A percentile compares a stretch with the other conserved stretches of the same genome.
These are phyloP conservation scores for Schizopygopsis pylzovi DNA, from an alignment of 2,797 vertebrate species.

Conservation along the genomic window DNA sequence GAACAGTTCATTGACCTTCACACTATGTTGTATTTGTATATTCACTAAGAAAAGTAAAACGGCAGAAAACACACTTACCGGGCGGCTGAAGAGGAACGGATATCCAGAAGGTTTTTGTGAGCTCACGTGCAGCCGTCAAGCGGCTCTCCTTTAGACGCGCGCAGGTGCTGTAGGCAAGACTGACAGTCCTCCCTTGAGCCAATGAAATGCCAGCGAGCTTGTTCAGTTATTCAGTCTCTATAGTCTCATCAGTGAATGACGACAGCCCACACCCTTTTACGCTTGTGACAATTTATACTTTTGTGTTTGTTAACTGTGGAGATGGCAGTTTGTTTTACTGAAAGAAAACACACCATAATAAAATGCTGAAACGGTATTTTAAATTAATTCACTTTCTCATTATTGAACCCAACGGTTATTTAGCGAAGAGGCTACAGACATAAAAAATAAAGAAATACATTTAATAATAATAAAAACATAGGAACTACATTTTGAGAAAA, in stretches of 20 bases:
- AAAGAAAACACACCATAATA: background rate
- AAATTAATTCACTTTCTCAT: background rate
- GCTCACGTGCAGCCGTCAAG: slow-evolving; percentile 17
- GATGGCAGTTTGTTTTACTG: no score
- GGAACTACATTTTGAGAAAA: background rate
- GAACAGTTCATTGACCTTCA: background rate
- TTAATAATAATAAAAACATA: background rate
- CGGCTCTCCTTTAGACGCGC: slow-evolving; percentile 6
- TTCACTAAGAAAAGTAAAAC: background rate
- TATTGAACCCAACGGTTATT: background rate
- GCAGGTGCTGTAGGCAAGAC: slow-evolving; percentile 48
- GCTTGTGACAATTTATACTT: background rate
- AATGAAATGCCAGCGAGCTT: slow-evolving; percentile 45
- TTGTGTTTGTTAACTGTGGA: background rate
- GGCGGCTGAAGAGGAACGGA: background rate
- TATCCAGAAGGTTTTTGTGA: slow-evolving; percentile 3
- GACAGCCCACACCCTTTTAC: background rate
- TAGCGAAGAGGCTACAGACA: background rate
- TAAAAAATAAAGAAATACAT: no score
- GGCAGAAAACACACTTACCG: background rate
- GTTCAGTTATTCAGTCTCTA: background rate
- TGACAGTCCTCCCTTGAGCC: slow-evolving; percentile 40
- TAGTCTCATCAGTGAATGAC: slow-evolving; percentile 29
- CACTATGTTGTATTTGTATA: background rate
- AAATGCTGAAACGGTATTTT: background rate